Conservation (phyloP, 2,113 vertebrate genomes). For the Parotia lawesii region DNA sequence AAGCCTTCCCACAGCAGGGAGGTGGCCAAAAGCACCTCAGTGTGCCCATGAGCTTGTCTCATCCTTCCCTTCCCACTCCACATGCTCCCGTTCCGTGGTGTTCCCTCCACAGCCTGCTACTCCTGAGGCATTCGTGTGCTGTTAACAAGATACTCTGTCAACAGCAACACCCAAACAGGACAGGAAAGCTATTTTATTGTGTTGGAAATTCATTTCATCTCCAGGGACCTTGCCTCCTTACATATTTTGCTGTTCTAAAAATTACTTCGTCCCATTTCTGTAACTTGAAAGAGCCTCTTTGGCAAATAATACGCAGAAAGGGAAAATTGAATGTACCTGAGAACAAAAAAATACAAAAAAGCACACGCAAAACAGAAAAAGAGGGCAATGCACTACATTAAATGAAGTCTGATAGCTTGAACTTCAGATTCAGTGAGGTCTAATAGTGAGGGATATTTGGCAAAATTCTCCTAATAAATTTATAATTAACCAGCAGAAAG, state of each 20-base stretch:
- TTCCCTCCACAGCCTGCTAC: background rate
- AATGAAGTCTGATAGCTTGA: background rate
- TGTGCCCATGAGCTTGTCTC: accelerated
- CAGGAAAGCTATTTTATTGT: background rate
- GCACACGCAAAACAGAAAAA: background rate
- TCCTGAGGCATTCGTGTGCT: background rate
- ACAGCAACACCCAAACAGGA: background rate
- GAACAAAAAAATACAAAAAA: background rate
- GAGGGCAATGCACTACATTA: background rate
- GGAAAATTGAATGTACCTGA: slow-evolving; percentile 4
- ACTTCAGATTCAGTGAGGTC: background rate
- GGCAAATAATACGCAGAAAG: slow-evolving; percentile 5
- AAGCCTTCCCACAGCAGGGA: background rate
- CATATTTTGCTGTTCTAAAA: slow-evolving; percentile 45
- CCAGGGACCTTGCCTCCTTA: slow-evolving; percentile 16
- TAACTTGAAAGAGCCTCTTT: slow-evolving; percentile 30
- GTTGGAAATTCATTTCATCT: slow-evolving; percentile 1
- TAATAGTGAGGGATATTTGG: background rate
- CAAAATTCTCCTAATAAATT: slow-evolving; percentile 16
- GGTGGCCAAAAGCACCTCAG: background rate
- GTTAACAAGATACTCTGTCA: background rate
- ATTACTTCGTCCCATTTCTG: slow-evolving; percentile 18
- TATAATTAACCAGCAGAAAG: slow-evolving; percentile 37
- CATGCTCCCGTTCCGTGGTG: background rate
- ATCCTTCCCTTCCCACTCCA: background rate